Evolutionary conservation across 1,140 invertebrate genomes (phyloP).

Genomic region (Tetramorium simillimum): DNA sequence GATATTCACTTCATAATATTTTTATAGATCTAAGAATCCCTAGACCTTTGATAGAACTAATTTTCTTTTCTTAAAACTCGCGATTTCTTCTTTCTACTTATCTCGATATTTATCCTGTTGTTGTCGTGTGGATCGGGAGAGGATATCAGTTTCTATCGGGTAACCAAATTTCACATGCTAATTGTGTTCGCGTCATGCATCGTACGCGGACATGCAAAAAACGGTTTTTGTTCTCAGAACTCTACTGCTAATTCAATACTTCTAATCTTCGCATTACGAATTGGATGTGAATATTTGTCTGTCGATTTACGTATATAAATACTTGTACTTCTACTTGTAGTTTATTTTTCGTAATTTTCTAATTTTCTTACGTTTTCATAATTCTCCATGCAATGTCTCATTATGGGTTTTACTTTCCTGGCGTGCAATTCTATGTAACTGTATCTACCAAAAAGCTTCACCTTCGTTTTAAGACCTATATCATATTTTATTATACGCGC

Average conservation of each 20-base stretch:
- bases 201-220: conserved; percentile 28
- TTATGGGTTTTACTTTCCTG: neutral
- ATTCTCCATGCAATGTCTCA: conserved; percentile 29
- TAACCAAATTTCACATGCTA: conserved; percentile 9
- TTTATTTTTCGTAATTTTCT: neutral
- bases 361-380: neutral
- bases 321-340: conserved; percentile 15
- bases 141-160: conserved; percentile 30
- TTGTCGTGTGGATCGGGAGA: neutral
- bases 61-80: conserved; percentile 10
- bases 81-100: neutral
- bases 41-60: neutral
- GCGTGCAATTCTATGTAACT: neutral
- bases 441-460: neutral
- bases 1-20: conserved; percentile 36
- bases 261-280: conserved; percentile 16
- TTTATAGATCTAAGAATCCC: conserved; percentile 16
- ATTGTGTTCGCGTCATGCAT: conserved; percentile 36
- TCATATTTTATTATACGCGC: neutral
- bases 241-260: conserved; percentile 11
- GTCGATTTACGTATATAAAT: neutral
- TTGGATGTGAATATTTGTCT: neutral
- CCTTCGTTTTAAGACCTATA: conserved; percentile 4
- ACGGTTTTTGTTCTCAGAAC: neutral
- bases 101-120: neutral